Conservation (phyloP, 2,888 invertebrate genomes). For the Thyatira batis region DNA sequence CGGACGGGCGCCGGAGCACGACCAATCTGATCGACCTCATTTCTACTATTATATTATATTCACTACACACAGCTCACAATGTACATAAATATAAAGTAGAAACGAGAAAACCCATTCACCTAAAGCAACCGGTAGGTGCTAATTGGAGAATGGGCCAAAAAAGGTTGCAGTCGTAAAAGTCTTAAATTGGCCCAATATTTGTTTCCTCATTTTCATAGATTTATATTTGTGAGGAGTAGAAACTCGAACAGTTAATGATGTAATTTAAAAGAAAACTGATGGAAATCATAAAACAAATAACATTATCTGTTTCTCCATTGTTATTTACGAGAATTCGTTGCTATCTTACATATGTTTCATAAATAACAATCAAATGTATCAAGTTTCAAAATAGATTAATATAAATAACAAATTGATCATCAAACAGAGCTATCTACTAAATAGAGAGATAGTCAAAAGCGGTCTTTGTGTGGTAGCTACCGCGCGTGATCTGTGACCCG, state of each 20-base stretch:
- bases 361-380: background rate
- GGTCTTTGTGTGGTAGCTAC: slow-evolving; percentile 32
- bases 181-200: background rate
- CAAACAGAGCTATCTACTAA: background rate
- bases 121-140: background rate
- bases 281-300: background rate
- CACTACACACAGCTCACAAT: slow-evolving; percentile 25
- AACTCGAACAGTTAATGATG: background rate
- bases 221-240: background rate
- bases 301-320: background rate
- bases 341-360: background rate
- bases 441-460: slow-evolving; percentile 19
- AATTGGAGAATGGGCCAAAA: slow-evolving; percentile 7
- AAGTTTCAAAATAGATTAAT: background rate
- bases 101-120: slow-evolving; percentile 6
- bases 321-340: background rate
- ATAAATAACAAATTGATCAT: background rate
- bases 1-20: slow-evolving; percentile 49
- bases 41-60: slow-evolving; percentile 43
- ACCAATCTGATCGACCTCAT: slow-evolving; percentile 67
- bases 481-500: slow-evolving; percentile 48
- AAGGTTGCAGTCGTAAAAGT: slow-evolving; percentile 7
- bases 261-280: background rate
- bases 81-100: background rate
- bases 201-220: background rate